These are phyloP conservation scores for Galerucella calmariensis DNA, from an alignment of 2,888 invertebrate genomes.

Conservation along the genomic window DNA sequence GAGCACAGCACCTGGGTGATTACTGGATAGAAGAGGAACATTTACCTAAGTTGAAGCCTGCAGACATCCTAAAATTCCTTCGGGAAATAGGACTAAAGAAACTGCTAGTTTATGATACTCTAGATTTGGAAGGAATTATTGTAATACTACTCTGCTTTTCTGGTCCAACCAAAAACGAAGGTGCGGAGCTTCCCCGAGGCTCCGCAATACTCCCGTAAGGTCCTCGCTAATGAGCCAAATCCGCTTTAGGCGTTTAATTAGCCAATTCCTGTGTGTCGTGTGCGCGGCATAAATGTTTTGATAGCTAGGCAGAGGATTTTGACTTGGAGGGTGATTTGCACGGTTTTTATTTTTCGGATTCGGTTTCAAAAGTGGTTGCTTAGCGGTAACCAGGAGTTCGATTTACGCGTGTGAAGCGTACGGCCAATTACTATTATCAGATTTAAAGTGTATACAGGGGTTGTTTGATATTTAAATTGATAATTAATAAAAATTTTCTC, in stretches of 20 bases:
- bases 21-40: no score
- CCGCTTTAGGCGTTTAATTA: conserved; percentile 33
- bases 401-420: background rate
- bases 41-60: no score
- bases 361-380: conserved; percentile 15
- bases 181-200: conserved; percentile 9
- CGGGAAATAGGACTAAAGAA: no score
- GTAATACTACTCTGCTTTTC: background rate
- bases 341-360: background rate
- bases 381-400: background rate
- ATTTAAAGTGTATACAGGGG: background rate
- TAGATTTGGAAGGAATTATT: background rate
- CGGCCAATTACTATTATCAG: conserved; percentile 15
- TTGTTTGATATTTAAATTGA: background rate
- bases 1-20: no score
- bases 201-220: background rate
- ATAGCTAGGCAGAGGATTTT: conserved; percentile 12
- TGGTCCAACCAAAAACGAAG: background rate
- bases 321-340: background rate
- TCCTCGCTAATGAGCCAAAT: conserved; percentile 26
- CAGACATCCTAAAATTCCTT: no score
- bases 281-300: conserved; percentile 25
- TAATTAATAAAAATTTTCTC: background rate
- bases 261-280: conserved; percentile 1
- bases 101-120: no score